Evolutionary conservation across 2,888 invertebrate genomes (phyloP), one percentile per base, ranked within the genome.

Genomic region (Diaperis boleti): DNA sequence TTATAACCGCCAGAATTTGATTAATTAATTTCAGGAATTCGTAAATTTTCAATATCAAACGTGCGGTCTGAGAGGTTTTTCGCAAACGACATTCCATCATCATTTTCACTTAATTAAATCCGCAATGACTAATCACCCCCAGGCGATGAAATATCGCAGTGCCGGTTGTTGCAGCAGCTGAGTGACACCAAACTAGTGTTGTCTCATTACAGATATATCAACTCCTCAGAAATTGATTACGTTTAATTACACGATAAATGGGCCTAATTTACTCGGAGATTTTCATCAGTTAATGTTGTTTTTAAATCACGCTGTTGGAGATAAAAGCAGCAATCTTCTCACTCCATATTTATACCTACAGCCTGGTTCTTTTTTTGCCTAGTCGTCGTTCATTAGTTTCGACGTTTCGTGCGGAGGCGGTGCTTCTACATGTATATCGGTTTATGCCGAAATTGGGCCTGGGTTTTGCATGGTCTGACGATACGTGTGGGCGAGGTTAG

Each of bases 51-150:
- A 35, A 50, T 50, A 50, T 50, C 50, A 18, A 20, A n/a, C 17
- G 50, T 6, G 11, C 15, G 37, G 29, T 10, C 37, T 6, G 35
- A 26, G n/a, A 35, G n/a, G 18, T 50, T 50, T 50, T 50, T 37
- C 50, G 35, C 29, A 37, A 20, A 13, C 50, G 20, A 11, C 50
- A 33, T 29, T 56, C 44, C 44, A 44, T 59, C 57, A 62, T 63
- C 39, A 63, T 52, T 59, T 54, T 35, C 59, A 41, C 59, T 59
- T 63, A 63, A 63, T 63, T 63, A 59, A 63, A 54, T 63, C 59
- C 8, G n/a, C 52, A 49, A 33, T 59, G 63, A 63, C 52, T 63
- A 59, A 63, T 63, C 47, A 50, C 52, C 41, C 49, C 18, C 35
- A 22, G 26, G 45, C 49, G 37, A 39, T 52, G 45, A 59, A 63